Evolutionary conservation across 2,113 vertebrate genomes (phyloP).

Genomic region (Ellobius talpinus): DNA sequence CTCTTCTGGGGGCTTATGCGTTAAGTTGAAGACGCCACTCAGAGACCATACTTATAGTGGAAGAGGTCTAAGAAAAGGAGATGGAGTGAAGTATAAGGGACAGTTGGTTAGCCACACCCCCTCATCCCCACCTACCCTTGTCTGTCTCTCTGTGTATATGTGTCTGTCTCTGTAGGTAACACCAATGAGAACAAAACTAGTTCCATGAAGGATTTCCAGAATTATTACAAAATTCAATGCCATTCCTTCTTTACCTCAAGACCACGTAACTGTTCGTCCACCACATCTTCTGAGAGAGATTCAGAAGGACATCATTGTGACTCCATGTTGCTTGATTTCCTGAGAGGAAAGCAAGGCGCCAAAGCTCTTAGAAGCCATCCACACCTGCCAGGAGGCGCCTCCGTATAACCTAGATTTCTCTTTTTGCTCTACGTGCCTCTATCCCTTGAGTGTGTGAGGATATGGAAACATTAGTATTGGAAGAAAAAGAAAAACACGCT

Average conservation of each 20-base stretch:
- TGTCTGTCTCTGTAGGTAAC: neutral
- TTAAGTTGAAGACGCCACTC: neutral
- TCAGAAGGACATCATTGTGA: neutral
- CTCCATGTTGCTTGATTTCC: neutral
- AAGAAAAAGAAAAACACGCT: neutral
- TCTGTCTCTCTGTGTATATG: neutral
- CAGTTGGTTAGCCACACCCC: neutral
- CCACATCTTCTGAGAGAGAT: neutral
- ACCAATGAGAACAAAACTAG: slow-evolving; percentile 22
- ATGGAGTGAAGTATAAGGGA: neutral
- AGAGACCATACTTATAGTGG: neutral
- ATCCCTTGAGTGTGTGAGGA: neutral
- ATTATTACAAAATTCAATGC: neutral
- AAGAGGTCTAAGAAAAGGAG: neutral
- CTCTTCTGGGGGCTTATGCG: neutral
- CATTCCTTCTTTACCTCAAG: neutral
- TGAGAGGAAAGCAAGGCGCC: too few species aligned
- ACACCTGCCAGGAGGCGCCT: neutral
- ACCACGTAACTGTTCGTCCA: neutral
- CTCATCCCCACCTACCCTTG: neutral
- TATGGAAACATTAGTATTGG: neutral
- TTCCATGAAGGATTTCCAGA: neutral
- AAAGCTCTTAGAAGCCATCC: neutral
- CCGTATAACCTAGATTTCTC: too few species aligned
- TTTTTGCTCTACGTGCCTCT: neutral